Percentiles rank a stretch among this genome's conserved stretches.
These are phyloP conservation scores for Orthonychiurus folsomi DNA, from an alignment of 2,888 invertebrate genomes.

Conservation along the genomic window DNA sequence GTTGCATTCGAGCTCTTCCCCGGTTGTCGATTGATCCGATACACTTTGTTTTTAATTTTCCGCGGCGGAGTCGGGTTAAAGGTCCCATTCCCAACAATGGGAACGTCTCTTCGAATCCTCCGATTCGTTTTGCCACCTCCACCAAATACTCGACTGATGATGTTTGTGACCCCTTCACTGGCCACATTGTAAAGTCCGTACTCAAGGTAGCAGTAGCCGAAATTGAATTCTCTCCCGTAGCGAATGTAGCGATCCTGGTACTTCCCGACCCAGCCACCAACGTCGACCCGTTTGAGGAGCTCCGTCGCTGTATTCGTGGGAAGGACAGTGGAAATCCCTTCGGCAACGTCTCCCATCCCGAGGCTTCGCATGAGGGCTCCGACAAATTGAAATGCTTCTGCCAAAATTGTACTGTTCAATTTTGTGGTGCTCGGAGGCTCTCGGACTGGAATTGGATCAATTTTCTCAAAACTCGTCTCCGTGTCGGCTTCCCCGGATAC, in stretches of 20 bases:
- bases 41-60: not conserved
- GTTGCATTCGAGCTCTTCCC: not conserved
- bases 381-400: constrained; percentile 37
- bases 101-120: constrained; percentile 20
- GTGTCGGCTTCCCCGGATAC: constrained; percentile 9
- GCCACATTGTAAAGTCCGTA: constrained; percentile 36
- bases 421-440: constrained; percentile 21
- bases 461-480: constrained; percentile 23
- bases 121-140: constrained; percentile 17
- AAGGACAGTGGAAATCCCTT: constrained; percentile 36
- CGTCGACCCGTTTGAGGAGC: constrained; percentile 35
- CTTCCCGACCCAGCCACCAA: constrained; percentile 36
- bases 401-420: constrained; percentile 35
- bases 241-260: constrained; percentile 34
- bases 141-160: constrained; percentile 21
- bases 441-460: constrained; percentile 26
- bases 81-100: not conserved
- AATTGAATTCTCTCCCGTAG: constrained; percentile 35
- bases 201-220: constrained; percentile 39
- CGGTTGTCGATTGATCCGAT: not conserved
- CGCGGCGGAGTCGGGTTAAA: not conserved
- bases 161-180: constrained; percentile 30
- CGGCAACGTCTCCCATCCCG: constrained; percentile 37
- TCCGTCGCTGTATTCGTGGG: constrained; percentile 34
- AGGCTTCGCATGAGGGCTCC: constrained; percentile 29